Base-by-base conservation (phyloP, 2,888 invertebrate species). In the Drosophila prolongata region DNA sequence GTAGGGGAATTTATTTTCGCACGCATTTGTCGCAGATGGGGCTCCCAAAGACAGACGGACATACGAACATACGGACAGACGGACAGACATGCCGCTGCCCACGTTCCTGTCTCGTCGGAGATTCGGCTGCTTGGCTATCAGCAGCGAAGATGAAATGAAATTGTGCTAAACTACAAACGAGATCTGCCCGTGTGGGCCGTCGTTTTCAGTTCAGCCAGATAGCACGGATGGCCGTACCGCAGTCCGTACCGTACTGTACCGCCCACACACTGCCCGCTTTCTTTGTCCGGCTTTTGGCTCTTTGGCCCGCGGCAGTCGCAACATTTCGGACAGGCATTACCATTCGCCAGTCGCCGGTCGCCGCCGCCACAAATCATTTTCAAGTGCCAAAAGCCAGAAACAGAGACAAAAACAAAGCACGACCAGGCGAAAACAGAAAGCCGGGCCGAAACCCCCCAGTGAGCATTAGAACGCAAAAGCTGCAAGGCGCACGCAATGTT, bases 111-210 rank as follows among this genome's bases (percentile, higher is more conserved):
- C 75, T 47, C 56, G 57, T 46, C 60, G 60, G 52, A 59, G 34
- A 53, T 56, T 56, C 37, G 61, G 85, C 76, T 75, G 38, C 65
- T 75, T 73, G 64, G 79, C 87, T 85, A 82, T 83, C 86, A 73
- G 75, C 68, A 75, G 68, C 55, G 58, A 83, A 84, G 84, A 86
- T 78, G 89, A 87, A 83, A 83, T 80, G 75, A 88, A 88, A 76
- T 82, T 82, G 77, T 87, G 88, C 86, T 86, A 88, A 82, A 83
- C 87, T 71, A 88, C 80, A 83, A 82, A 88, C 84, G 73, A 86
- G 87, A 88, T 83, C 83, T 76, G 72, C 59, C 40, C 46, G 86
- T 82, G 89, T 88, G 83, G 83, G 89, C 87, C 77, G 47, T 52
- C 65, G 52, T 37, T 54, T 44, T 42, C 54, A 55, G 60, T 34